phyloP scores from a whole-genome alignment of 2,888 invertebrate genomes.

The Epirrhoe tristata region DNA sequence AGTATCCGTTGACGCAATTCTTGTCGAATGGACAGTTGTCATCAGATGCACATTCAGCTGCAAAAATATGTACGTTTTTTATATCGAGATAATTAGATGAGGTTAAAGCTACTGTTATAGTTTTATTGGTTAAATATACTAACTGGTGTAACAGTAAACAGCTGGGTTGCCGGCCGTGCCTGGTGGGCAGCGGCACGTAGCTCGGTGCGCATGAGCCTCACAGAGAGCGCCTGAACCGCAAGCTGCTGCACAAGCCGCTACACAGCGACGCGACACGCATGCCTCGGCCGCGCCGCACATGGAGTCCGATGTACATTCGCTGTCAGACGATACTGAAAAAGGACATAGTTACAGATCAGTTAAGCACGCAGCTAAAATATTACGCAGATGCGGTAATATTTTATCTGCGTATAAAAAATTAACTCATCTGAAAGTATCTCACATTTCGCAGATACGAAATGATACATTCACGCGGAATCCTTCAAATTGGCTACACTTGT shows the following conservation, averaged over 20 bases:
- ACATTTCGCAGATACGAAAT: no score
- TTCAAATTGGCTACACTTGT: no score
- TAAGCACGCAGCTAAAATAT: no score
- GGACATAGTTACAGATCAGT: slow-evolving; percentile 14
- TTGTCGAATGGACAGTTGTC: slow-evolving; percentile 94
- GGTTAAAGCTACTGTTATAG: not conserved
- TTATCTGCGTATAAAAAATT: no score
- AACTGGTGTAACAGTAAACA: slow-evolving; percentile 94
- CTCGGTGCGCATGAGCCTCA: slow-evolving; percentile 90
- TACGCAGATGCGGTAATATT: no score
- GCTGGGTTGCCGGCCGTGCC: slow-evolving; percentile 96
- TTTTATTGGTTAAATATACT: slow-evolving; percentile 60
- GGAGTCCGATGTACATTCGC: slow-evolving; percentile 89
- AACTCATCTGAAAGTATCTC: no score
- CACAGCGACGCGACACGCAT: slow-evolving; percentile 92
- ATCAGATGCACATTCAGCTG: slow-evolving; percentile 93
- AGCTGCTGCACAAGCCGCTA: slow-evolving; percentile 93
- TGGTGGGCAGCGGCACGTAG: slow-evolving; percentile 93
- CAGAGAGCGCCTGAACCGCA: slow-evolving; percentile 94
- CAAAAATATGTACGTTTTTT: slow-evolving; percentile 45
- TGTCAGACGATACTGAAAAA: slow-evolving; percentile 71
- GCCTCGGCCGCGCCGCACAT: slow-evolving; percentile 92
- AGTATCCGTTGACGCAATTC: slow-evolving; percentile 91
- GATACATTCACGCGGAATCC: no score
- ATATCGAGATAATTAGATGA: not conserved